These are phyloP conservation scores for Delia radicum DNA, from an alignment of 1,140 invertebrate species.

Conservation along the genomic window DNA sequence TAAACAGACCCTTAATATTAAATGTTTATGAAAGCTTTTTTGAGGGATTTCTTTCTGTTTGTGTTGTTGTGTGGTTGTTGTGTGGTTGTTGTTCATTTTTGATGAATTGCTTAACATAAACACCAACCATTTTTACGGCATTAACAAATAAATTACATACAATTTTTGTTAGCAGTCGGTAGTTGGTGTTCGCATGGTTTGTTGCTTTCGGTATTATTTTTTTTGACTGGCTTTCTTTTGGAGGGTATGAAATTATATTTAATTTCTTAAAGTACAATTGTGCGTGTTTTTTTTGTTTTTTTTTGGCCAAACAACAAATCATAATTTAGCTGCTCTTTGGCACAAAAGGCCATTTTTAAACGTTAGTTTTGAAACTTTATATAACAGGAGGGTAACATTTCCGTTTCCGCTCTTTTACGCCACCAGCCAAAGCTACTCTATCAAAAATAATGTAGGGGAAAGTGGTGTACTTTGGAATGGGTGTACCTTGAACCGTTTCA, in stretches of 20 bases:
- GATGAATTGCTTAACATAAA: slow-evolving; percentile 15
- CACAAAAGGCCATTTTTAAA: neutral
- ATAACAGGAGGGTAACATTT: slow-evolving; percentile 2
- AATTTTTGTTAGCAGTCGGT: neutral
- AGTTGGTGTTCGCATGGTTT: neutral
- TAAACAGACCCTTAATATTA: too few relatives aligned
- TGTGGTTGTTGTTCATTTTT: neutral
- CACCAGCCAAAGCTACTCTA: neutral
- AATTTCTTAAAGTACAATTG: slow-evolving; percentile 7
- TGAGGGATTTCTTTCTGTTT: too few relatives aligned
- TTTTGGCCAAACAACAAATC: too few relatives aligned
- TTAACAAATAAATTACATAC: slow-evolving; percentile 15
- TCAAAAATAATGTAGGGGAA: neutral
- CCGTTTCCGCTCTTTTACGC: neutral
- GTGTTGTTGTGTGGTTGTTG: too few relatives aligned
- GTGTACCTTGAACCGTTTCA: too few relatives aligned
- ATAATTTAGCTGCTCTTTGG: too few relatives aligned
- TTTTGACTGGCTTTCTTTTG: neutral
- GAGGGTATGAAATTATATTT: slow-evolving; percentile 7
- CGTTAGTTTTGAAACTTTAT: neutral
- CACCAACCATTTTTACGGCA: slow-evolving; percentile 5
- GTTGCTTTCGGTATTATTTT: neutral
- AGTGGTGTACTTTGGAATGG: neutral
- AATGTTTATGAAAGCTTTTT: too few relatives aligned
- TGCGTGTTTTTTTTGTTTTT: too few relatives aligned